Base-by-base conservation (phyloP, 2,113 vertebrate genomes). In the Pygathrix nemaeus region DNA sequence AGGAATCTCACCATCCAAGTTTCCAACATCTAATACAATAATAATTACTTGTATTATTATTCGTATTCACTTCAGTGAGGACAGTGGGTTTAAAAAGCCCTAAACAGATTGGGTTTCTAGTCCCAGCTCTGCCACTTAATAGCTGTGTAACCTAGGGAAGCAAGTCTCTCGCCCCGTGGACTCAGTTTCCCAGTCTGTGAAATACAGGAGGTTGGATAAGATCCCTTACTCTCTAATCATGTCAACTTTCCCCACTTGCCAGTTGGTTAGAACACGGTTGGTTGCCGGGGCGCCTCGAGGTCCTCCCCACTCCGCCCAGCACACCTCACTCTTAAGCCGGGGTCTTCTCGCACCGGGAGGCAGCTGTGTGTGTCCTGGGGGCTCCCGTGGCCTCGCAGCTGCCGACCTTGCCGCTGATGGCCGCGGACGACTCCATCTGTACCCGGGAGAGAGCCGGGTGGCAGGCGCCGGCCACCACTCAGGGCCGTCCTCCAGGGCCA, bases 401-500 rank as follows among this genome's bases (percentile, higher is more conserved):
- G 68, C 40, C 0, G 73, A 10, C n/a, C 55, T 8, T 66, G 9
- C 27, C 0, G 68, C 73, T 68, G 79, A 43, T 2, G 18, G 89
- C 57, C 40, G 8, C 32, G 1, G 38, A 14, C 25, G 21, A 9
- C 48, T 81, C 92, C 92, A 16, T 40, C 66, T 2, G 61, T 89
- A 18, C 13, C 38, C 6, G 0, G 40, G 7, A n/a, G 0, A 83
- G 20, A 48, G 32, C 81, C 11, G 11, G 50, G 27, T 40, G 3
- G 20, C 50, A 6, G 68, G 25, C 5, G 32, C 43, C 10, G 0
- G 0, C 38, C 6, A 1, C 70, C 64, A 2, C 30, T 23, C 45
- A 7, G 32, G 6, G 6, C 50, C 5, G 18, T 59, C 55, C 66
- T n/a, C 35, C 81, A 8, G 45, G 1, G 78, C 66, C 86, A 96